Base-by-base conservation (phyloP, 2,797 vertebrate species). In the Hapalemur alaotrensis region DNA sequence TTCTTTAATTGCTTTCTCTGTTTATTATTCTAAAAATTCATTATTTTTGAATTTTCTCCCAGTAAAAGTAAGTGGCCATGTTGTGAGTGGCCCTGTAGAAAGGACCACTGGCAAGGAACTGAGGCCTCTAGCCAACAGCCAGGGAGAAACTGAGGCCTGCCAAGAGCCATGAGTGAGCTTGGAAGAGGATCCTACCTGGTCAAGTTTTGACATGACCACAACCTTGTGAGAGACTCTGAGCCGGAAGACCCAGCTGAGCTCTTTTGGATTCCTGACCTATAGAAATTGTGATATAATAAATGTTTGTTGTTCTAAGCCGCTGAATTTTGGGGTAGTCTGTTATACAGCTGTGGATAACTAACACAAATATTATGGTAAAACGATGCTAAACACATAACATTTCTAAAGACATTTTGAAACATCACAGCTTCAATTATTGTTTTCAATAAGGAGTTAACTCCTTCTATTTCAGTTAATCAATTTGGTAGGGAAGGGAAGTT, bases 401-500 rank as follows among this genome's bases (percentile, higher is more conserved):
- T 69, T 76, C 59, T 54, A 63, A 38, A 94, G 61, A 76, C 65
- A 46, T 73, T 96, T 88, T 75, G 65, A 92, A 93, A 13, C 22
- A 54, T 48, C 28, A 63, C 75, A 57, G 32, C 57, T 87, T 95
- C 50, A 59, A 14, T 80, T 35, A 89, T 5, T 96, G 46, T 86
- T 78, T 89, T 80, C 59, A 57, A 15, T 41, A 59, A 41, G 50
- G 20, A 83, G 43, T 50, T 93, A 83, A 65, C 13, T 46, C 48
- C 25, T 52, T 17, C 38, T 92, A 63, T 69, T 90, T 84, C 11
- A 38, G 12, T 86, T 67, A 67, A 92, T 89, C 75, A 70, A 8
- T 80, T 80, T 89, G 23, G 35, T 93, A 84, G 82, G 73, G 70
- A 88, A 89, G 59, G 18, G 82, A 83, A n/a, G n/a, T 90, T 30